A percentile compares a stretch with the other conserved stretches of the same genome.
Conservation (phyloP, 2,888 invertebrate genomes). For the Andrena dorsata region DNA sequence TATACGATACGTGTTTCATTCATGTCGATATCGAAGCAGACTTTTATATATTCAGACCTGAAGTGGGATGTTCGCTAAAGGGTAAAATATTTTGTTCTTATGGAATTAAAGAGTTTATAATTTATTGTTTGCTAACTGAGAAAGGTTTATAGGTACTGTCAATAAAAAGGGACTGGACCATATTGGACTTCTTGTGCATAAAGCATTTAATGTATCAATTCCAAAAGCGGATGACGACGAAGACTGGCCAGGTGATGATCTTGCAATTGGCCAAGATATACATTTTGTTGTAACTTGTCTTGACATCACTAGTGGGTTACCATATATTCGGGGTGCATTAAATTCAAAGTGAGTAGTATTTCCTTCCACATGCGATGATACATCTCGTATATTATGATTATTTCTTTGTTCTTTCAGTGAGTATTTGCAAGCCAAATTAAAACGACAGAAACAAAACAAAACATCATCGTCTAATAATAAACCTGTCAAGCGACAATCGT, state of each 20-base stretch:
- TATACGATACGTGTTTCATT: constrained; percentile 88
- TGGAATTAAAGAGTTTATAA: not conserved
- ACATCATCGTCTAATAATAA: not conserved
- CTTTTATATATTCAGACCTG: constrained; percentile 89
- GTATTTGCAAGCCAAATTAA: constrained; percentile 69
- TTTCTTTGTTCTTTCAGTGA: constrained; percentile 63
- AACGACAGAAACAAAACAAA: not conserved
- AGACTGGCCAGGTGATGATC: constrained; percentile 87
- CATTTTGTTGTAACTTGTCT: constrained; percentile 87
- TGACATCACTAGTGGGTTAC: constrained; percentile 87
- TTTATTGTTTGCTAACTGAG: constrained; percentile 10
- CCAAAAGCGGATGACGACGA: constrained; percentile 86
- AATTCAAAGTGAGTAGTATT: constrained; percentile 84
- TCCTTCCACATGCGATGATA: not conserved
- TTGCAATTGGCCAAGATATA: constrained; percentile 88
- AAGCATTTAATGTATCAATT: constrained; percentile 90
- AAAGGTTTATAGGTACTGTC: constrained; percentile 86
- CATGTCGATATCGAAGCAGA: constrained; percentile 90
- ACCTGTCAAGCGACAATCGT: not conserved
- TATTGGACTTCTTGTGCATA: constrained; percentile 89
- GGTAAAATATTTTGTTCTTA: constrained; percentile 79
- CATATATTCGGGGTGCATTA: constrained; percentile 88
- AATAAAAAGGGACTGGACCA: constrained; percentile 89
- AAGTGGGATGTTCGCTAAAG: constrained; percentile 87
- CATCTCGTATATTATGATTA: not conserved